Evolutionary conservation across 2,888 invertebrate genomes (phyloP), one percentile per base, ranked within the genome.

Genomic region (Oscheius myriophilus): DNA sequence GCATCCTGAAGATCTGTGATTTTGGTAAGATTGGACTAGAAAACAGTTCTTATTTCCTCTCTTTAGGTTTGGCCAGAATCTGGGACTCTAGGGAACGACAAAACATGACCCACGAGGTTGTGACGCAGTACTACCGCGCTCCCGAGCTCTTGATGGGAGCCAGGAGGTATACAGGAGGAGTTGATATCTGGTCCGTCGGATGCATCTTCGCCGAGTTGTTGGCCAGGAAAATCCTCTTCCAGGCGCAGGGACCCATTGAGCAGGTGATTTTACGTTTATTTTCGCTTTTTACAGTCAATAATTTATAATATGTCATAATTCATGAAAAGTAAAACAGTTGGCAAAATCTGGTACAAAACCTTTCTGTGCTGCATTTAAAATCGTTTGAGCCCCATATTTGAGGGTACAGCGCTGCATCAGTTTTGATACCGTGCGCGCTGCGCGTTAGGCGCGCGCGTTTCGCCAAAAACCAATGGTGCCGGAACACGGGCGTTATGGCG

Each of bases 91-190:
- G 95, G 87, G 92, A 92, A 85, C 91, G 91, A 85, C 93, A 93
- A 88, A 92, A 93, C 88, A 97, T 98, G 97, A 98, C 98, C 43
- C 97, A 97, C 89, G 98, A 98, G 89, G 98, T 98, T 75, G 98
- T 98, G 73, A 98, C 98, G 79, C 98, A 98, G 90, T 98, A 98
- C 90, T 98, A 98, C 89, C 91, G 98, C 78, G 96, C 97, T 25
- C 98, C 98, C 0, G 98, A 98, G 90, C 94, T 98, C 84, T 90
- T 98, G 72, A 97, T 98, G 96, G 98, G 98, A 41, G 95, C 97
- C 41, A 92, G 93, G 84, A 74, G 80, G 79, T 98, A 98, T 89
- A 92, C 94, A 9, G 93, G 93, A 12, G 94, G 96, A 4, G 95
- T 98, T 54, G 98, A 98, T 88, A 94, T 98, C 65, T 98, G 98